A percentile compares a stretch with the other conserved stretches of the same genome.
Conservation (phyloP, 2,888 invertebrate genomes). For the Oscheius myriophilus region DNA sequence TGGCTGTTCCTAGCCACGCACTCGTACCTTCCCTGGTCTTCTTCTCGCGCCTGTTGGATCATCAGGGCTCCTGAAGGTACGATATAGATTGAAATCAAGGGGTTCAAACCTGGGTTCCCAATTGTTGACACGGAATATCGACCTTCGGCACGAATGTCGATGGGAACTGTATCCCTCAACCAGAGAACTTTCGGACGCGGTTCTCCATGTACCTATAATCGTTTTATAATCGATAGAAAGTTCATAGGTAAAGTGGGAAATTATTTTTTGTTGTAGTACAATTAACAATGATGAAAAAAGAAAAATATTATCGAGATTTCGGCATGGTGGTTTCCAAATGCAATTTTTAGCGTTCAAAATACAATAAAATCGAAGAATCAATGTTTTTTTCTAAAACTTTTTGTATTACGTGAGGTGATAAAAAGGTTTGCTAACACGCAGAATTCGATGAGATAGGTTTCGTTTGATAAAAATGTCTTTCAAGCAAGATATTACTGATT, state of each 20-base stretch:
- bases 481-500: too few species aligned
- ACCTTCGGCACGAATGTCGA: slow-evolving; percentile 80
- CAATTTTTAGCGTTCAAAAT: too few species aligned
- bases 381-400: too few species aligned
- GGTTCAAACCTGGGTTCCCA: slow-evolving; percentile 78
- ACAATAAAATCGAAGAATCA: too few species aligned
- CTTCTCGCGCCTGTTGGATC: slow-evolving; percentile 71
- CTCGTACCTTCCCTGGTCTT: slow-evolving; percentile 74
- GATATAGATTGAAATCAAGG: neutral
- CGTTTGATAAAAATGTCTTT: too few species aligned
- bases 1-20: slow-evolving; percentile 73
- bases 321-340: too few species aligned
- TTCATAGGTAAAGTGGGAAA: neutral
- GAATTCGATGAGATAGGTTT: too few species aligned
- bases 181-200: slow-evolving; percentile 76
- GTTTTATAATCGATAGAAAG: neutral
- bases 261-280: too few species aligned
- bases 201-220: slow-evolving; percentile 48
- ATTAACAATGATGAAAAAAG: too few species aligned
- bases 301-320: too few species aligned
- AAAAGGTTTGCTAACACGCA: too few species aligned
- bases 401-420: too few species aligned
- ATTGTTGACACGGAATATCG: slow-evolving; percentile 86
- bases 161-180: slow-evolving; percentile 84
- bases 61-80: slow-evolving; percentile 62